Evolutionary conservation across 2,113 vertebrate genomes (phyloP).

Genomic region (Elaphurus davidianus): DNA sequence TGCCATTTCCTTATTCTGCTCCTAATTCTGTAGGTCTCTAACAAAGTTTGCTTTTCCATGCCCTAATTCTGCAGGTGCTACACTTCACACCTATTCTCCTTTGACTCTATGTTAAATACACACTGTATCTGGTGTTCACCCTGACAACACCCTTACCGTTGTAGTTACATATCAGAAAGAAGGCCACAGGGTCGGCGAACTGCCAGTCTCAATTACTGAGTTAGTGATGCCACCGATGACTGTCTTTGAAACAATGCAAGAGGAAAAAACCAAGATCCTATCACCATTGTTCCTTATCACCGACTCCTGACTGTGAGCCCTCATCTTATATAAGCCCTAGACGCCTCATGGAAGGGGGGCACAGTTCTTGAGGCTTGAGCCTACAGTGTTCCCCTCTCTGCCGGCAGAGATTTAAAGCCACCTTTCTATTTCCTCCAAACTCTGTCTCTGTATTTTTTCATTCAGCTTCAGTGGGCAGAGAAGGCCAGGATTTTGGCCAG

Average conservation of each 20-base stretch:
- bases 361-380: background rate
- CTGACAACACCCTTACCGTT: background rate
- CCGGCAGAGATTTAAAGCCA: background rate
- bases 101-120: background rate
- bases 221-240: background rate
- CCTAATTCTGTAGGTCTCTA: background rate
- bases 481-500: background rate
- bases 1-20: background rate
- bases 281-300: background rate
- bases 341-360: background rate
- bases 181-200: fast-evolving
- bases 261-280: background rate
- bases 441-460: background rate
- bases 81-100: background rate
- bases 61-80: background rate
- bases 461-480: background rate
- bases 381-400: background rate
- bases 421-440: background rate
- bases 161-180: background rate
- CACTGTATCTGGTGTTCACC: background rate
- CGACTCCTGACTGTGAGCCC: background rate
- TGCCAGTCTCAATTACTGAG: background rate
- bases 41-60: background rate
- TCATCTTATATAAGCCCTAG: background rate
- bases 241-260: background rate